phyloP scores from a whole-genome alignment of 35 echinoderm and acorn worm species.

The Ophioderma brevispina region DNA sequence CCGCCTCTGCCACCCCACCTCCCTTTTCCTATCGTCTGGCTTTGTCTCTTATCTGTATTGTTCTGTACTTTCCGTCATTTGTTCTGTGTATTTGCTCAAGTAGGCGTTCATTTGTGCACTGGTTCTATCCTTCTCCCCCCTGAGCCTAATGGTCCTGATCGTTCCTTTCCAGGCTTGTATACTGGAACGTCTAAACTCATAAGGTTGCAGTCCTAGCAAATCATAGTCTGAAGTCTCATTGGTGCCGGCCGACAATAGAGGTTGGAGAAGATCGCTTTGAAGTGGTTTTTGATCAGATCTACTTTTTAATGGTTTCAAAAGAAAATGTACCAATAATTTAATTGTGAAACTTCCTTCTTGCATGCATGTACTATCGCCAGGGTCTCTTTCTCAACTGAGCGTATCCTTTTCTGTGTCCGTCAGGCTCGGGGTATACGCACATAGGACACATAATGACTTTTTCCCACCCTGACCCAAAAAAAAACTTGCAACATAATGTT shows the following conservation, averaged over 20 bases:
- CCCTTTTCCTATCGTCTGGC: no score
- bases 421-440: slow-evolving; percentile 51
- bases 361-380: slow-evolving; percentile 59
- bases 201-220: slow-evolving; percentile 57
- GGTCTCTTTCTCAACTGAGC: slow-evolving; percentile 70
- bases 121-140: no score
- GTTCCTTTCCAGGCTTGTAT: slow-evolving; percentile 57
- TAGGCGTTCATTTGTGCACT: slow-evolving; percentile 41
- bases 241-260: slow-evolving; percentile 56
- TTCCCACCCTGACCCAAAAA: no score
- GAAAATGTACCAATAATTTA: no score
- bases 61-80: no score
- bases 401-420: slow-evolving; percentile 49
- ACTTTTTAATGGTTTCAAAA: slow-evolving; percentile 49
- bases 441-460: no score
- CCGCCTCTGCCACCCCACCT: no score
- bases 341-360: slow-evolving; percentile 79
- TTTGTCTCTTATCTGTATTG: no score
- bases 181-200: slow-evolving; percentile 56
- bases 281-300: slow-evolving; percentile 72
- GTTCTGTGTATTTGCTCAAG: slow-evolving; percentile 36
- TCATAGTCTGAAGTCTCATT: slow-evolving; percentile 80
- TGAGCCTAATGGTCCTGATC: no score
- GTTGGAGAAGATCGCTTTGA: slow-evolving; percentile 59
- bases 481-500: no score